Percentiles rank a stretch among this genome's conserved stretches.
Evolutionary conservation across 2,888 invertebrate genomes (phyloP).

Genomic region (Amphipoea lucens): DNA sequence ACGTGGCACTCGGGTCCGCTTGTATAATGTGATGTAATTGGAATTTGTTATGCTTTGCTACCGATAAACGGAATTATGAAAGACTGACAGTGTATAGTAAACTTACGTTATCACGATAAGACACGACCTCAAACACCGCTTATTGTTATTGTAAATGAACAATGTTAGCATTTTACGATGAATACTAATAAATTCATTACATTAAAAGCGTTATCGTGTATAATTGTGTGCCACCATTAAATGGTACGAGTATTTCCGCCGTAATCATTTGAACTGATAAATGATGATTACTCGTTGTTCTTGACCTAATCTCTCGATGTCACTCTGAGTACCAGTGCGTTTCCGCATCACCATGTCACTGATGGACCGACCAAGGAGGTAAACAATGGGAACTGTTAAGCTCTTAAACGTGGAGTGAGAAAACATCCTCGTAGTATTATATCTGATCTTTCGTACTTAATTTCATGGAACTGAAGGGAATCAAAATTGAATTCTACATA

Average conservation of each 20-base stretch:
- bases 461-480: background rate
- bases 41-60: constrained; percentile 75
- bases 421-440: background rate
- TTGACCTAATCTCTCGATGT: constrained; percentile 82
- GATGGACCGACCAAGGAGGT: constrained; percentile 12
- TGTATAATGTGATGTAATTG: constrained; percentile 84
- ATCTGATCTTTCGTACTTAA: background rate
- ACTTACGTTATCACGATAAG: constrained; percentile 55
- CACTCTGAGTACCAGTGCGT: constrained; percentile 67
- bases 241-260: constrained; percentile 71
- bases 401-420: background rate
- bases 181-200: constrained; percentile 52
- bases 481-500: background rate
- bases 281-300: constrained; percentile 78
- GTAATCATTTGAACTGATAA: constrained; percentile 74
- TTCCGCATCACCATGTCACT: constrained; percentile 68
- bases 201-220: constrained; percentile 68
- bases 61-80: constrained; percentile 65
- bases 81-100: constrained; percentile 55
- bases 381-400: constrained; percentile 19
- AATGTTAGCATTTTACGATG: constrained; percentile 47
- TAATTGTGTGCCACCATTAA: constrained; percentile 64
- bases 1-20: constrained; percentile 79
- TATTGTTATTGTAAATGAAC: constrained; percentile 44
- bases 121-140: constrained; percentile 41